Evolutionary conservation across 2,113 vertebrate species (phyloP), one percentile per base, ranked within the genome.

Genomic region (Capra hircus): DNA sequence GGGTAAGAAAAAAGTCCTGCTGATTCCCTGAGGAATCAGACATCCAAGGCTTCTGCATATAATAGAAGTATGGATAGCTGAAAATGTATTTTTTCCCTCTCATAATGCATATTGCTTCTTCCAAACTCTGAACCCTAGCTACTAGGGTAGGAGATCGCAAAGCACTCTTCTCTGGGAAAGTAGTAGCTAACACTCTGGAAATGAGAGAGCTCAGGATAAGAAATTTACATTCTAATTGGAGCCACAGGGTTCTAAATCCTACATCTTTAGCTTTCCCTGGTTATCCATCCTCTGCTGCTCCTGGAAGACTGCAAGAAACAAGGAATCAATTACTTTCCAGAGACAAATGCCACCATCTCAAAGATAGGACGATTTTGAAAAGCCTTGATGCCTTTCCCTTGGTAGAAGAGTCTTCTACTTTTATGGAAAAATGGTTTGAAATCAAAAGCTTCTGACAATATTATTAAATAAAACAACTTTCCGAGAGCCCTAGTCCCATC

Each of bases 401-500:
- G 52, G 23, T 87, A 95, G n/a, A 86, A 89, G 30, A 87, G 33
- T 82, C 77, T 93, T 92, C 27, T 48, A 59, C 52, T 53, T 94
- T 80, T 85, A 55, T 36, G 52, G 55, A 10, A 92, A 92, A 92
- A 36, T 85, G 5, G 25, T 74, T 95, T 74, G 60, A 86, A 96
- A 95, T 92, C 43, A 92, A 97, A 95, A 57, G 13, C 48, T 97
- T 84, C 48, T 64, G 45, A 10, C 88, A 30, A 82, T 95, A 94
- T 93, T 89, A 93, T 89, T 95, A 97, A 90, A 33, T 57, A 78
- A 86, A 86, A 89, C 71, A 94, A 52, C 45, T 95, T 95, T 80
- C 59, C 0, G 11, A 96, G 90, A 91, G 67, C 36, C 13, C 57
- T 78, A 33, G 33, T 97, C 15, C 60, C n/a, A 95, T 86, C 53